These are phyloP conservation scores for Mya arenaria DNA, from an alignment of 1,140 invertebrate species.

Conservation along the genomic window DNA sequence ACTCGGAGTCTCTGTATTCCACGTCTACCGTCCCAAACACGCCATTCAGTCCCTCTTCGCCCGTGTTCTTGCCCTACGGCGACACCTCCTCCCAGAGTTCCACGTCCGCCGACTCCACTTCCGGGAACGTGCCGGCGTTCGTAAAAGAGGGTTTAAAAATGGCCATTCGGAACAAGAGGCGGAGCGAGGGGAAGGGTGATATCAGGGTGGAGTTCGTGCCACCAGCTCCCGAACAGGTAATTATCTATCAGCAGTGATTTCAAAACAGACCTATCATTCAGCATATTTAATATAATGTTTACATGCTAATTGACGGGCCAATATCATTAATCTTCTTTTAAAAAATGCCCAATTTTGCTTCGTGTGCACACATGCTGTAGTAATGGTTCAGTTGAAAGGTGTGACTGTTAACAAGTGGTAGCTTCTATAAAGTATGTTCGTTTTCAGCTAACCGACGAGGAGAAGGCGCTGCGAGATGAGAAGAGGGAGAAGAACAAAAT, in stretches of 20 bases:
- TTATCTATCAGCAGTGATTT: too few relatives aligned
- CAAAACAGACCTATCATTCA: too few relatives aligned
- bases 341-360: too few relatives aligned
- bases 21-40: background rate
- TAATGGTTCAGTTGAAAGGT: too few relatives aligned
- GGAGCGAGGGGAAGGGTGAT: slow-evolving; percentile 77
- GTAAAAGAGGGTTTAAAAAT: slow-evolving; percentile 95
- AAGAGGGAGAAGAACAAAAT: slow-evolving; percentile 96
- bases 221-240: slow-evolving; percentile 61
- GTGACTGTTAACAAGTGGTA: too few relatives aligned
- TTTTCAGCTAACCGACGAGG: slow-evolving; percentile 92
- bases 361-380: too few relatives aligned
- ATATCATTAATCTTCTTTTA: too few relatives aligned
- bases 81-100: slow-evolving; percentile 26
- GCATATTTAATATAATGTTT: too few relatives aligned
- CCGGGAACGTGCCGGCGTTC: slow-evolving; percentile 86
- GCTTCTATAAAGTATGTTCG: slow-evolving; percentile 61
- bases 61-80: background rate
- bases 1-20: slow-evolving; percentile 2
- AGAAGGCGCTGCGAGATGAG: slow-evolving; percentile 93
- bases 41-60: slow-evolving; percentile 11
- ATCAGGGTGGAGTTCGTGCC: slow-evolving; percentile 67
- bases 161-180: slow-evolving; percentile 92
- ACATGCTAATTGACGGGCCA: too few relatives aligned
- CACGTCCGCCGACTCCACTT: background rate